Conservation (phyloP, 2,113 vertebrate species). For the Terrapene triunguis region DNA sequence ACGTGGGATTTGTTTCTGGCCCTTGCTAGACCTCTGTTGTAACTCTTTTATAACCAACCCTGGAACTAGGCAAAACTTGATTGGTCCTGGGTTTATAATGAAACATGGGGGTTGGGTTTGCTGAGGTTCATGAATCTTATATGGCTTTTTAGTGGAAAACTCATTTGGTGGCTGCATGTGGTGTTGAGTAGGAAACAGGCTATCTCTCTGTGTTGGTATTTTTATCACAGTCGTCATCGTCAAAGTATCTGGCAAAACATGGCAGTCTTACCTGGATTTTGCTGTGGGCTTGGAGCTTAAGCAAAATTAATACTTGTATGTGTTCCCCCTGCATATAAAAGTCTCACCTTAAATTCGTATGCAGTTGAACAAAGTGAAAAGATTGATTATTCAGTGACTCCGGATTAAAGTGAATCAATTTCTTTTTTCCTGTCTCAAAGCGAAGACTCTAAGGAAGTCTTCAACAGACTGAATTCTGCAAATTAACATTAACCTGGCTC, state of each 20-base stretch:
- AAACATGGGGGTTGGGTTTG: background rate
- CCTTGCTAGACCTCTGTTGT: background rate
- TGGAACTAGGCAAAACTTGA: constrained; percentile 8
- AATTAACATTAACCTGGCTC: background rate
- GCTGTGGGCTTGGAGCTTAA: background rate
- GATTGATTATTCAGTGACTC: background rate
- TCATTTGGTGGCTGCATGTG: rapidly evolving
- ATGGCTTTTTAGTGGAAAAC: background rate
- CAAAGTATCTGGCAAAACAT: background rate
- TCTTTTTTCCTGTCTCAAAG: rapidly evolving
- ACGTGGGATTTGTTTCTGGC: background rate
- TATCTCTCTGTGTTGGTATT: background rate
- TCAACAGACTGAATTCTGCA: background rate
- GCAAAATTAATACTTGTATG: background rate
- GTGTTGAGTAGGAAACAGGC: background rate
- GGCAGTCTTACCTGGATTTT: background rate
- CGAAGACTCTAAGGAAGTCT: background rate
- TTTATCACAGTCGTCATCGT: background rate
- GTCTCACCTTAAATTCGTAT: background rate
- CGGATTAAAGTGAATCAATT: rapidly evolving
- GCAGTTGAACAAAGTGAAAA: background rate
- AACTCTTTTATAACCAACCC: background rate
- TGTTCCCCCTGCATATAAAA: background rate
- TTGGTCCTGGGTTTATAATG: background rate
- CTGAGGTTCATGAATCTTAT: rapidly evolving